A percentile compares a stretch with the other conserved stretches of the same genome.
These are phyloP conservation scores for Parazoanthus darwini DNA, from an alignment of 92 coral and sea anemone genomes.

Conservation along the genomic window DNA sequence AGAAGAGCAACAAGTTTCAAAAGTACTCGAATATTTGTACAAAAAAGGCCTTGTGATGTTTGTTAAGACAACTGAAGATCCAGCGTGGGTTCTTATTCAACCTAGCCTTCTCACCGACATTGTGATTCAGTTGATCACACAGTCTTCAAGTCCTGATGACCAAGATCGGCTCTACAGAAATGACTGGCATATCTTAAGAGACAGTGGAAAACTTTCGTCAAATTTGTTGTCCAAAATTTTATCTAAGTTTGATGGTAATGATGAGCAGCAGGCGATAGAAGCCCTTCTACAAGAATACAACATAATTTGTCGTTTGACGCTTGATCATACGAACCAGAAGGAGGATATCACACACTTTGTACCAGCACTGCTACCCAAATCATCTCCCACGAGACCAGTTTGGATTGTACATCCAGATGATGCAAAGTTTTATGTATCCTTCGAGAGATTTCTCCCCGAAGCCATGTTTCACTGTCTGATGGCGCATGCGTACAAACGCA, in stretches of 20 bases:
- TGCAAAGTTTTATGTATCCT: conserved; percentile 49
- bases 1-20: background rate
- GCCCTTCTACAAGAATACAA: background rate
- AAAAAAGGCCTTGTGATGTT: background rate
- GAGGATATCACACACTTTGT: conserved; percentile 48
- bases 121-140: background rate
- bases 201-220: background rate
- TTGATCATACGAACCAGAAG: background rate
- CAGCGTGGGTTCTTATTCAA: background rate
- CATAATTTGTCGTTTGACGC: background rate
- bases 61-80: background rate
- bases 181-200: background rate
- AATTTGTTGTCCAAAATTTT: background rate
- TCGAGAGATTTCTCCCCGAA: conserved; percentile 54
- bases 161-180: background rate
- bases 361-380: conserved; percentile 53
- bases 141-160: background rate
- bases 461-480: conserved; percentile 58
- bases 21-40: background rate
- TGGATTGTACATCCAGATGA: conserved; percentile 45
- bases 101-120: background rate
- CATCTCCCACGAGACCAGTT: conserved; percentile 9
- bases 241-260: background rate
- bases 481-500: conserved; percentile 53
- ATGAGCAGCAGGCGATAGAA: background rate